phyloP scores from a whole-genome alignment of 2,888 invertebrate species.

The Pterobdella sp. region DNA sequence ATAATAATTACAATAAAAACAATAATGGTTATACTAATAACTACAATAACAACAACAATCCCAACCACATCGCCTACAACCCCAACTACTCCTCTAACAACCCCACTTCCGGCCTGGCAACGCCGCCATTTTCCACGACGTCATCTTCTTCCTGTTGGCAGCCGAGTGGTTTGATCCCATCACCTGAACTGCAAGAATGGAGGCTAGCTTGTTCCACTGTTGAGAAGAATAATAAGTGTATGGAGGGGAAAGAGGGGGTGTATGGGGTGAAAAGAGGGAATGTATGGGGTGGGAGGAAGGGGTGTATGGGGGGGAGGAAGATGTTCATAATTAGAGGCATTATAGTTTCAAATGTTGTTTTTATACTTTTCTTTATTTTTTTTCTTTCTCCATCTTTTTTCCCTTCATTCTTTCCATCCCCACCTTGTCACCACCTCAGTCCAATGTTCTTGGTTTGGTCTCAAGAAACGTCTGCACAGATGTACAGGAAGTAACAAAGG shows the following conservation, averaged over 20 bases:
- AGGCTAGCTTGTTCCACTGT: slow-evolving; percentile 87
- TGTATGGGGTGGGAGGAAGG: not conserved
- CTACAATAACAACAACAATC: not conserved
- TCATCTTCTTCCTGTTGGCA: slow-evolving; percentile 46
- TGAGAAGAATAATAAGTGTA: slow-evolving; percentile 90
- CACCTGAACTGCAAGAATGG: slow-evolving; percentile 97
- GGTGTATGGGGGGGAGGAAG: not conserved
- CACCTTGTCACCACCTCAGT: slow-evolving; percentile 61
- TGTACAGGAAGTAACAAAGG: slow-evolving; percentile 71
- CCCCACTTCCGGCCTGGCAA: not conserved
- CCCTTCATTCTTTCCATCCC: not conserved
- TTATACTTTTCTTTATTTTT: not conserved
- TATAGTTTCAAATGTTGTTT: not conserved
- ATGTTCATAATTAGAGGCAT: not conserved
- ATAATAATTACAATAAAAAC: not conserved
- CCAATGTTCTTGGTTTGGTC: slow-evolving; percentile 97
- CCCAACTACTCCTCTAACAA: not conserved
- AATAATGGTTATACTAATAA: not conserved
- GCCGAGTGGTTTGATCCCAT: slow-evolving; percentile 92
- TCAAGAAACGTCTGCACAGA: slow-evolving; percentile 78
- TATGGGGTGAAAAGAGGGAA: not conserved
- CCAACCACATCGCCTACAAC: not conserved
- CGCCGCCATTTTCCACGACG: slow-evolving; percentile 16
- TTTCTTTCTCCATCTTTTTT: too few relatives aligned
- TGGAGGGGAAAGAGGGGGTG: not conserved